Evolutionary conservation across 2,797 vertebrate genomes (phyloP), one percentile per base, ranked within the genome.

Genomic region (Phrynocephalus forsythii): DNA sequence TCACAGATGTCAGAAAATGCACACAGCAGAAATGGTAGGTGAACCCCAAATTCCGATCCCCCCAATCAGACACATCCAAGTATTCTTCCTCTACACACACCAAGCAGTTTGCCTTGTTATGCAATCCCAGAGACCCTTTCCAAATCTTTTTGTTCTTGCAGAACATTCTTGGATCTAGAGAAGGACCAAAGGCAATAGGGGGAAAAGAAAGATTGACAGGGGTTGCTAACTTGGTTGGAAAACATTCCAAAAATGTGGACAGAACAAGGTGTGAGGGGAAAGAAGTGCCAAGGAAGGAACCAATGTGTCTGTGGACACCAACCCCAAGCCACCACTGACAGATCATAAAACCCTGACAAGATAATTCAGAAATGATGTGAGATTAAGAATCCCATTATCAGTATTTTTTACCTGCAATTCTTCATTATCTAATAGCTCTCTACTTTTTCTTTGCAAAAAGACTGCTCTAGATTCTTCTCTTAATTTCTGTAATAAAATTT

Each of bases 361-460:
- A 82, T 3, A 6, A 67, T 44, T 30, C 50, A 63, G 33, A 72
- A 30, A 56, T 76, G n/a, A 60, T n/a, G 11, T 77, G 20, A 0
- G 10, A 33, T 28, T 30, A 44, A 0, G 0, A 81, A 44, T 89
- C 2, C 86, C 0, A 68, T 50, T 85, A 44, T 90, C 86, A 80
- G 26, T 9, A 44, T 30, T n/a, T 81, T 91, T 89, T 93, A 99
- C 99, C 97, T 99, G 99, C 66, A 99, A 96, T 91, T 99, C 99
- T 95, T 99, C 99, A 81, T 99, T 99, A 95, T 99, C 99, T 87
- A 99, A 94, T 16, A 99, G 96, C 86, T 99, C 99, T 93, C 99
- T 97, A 94, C 99, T 99, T 96, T 99, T 99, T 91, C 99, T 98
- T 95, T 99, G 99, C 77, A 99, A 97, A 95, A 99, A 99, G n/a